Base-by-base conservation (phyloP, 2,113 vertebrate species). In the Dasyprocta punctata region DNA sequence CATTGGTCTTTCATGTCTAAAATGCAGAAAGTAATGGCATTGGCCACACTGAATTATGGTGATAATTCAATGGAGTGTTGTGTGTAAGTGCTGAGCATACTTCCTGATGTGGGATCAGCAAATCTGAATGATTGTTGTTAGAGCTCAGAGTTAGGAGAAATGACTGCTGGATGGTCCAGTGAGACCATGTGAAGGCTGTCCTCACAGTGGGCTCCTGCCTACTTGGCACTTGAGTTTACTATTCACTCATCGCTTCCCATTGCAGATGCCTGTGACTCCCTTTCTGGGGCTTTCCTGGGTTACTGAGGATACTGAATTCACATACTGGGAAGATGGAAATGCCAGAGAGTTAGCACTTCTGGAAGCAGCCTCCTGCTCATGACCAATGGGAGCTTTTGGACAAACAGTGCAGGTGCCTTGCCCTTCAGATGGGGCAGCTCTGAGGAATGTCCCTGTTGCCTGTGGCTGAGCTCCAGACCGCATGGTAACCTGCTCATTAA, bases 221-320 rank as follows among this genome's bases (percentile, higher is more conserved):
- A 2, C 49, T 5, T 7, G 5, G 4, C 24, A 73, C 30, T 36
- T 4, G 3, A 2, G 61, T 84, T 88, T 20, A 8, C 20, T 52
- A 44, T 1, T 22, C 7, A 7, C 16, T 2, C 7, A 9, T 41
- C 1, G 0, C 5, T 71, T 56, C 30, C 61, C 78, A 9, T 2
- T 49, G 63, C n/a, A 54, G 19, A 38, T 44, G 7, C 13, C 30
- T 10, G 5, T 20, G 13, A 60, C 10, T 78, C 13, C 54, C 36
- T 67, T 60, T 91, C 58, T 17, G 24, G 14, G 80, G 5, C 30
- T 38, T 41, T 30, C 36, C 28, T 77, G 7, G 24, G 3, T 8
- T 14, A 7, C 20, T 47, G 7, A 12, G 16, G 24, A 36, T 41
- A 16, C 20, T 44, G 22, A 44, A 10, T 20, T 12, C 20, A 69